Evolutionary conservation across 2,113 vertebrate genomes (phyloP), one percentile per base, ranked within the genome.

Genomic region (Scatophagus argus): DNA sequence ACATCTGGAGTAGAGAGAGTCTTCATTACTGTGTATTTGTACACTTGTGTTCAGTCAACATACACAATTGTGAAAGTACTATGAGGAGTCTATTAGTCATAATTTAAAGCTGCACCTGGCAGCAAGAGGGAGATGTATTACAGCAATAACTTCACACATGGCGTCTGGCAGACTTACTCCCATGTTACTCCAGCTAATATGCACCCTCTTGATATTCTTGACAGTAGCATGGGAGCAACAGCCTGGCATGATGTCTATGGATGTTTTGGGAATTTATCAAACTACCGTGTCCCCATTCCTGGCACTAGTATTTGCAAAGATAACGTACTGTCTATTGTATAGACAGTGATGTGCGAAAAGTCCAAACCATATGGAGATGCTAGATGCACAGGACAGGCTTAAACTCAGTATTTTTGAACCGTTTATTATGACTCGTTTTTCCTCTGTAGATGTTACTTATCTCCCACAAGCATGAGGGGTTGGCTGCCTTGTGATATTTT

Each of bases 71-170:
- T 46, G 16, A 61, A 61, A 51, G 19, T 8, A 34, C 19, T 34
- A 31, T 47, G 9, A 47, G 29, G 36, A 62, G 25, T 56, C 39
- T 47, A n/a, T 67, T 51, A 31, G 56, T 78, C 12, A 14, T 39
- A 34, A 55, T 67, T 54, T 39, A 65, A 36, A 56, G 54, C 36
- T 38, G 29, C 27, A 65, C n/a, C 27, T 51, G 64, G 43, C 32
- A 65, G 60, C 32, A 60, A 8, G n/a, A 47, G 25, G 39, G 16
- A 9, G 14, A 58, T 31, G 6, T 59, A 36, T 79, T 46, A 55
- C 52, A 75, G 41, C 9, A 64, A 44, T 54, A 25, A 25, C 16
- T 31, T 70, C 17, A 29, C 44, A 68, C 6, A 21, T 2, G 1
- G 23, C 32, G 51, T 64, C 32, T 64, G 49, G 23, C 39, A 38